Conservation (phyloP, 1,140 invertebrate species). For the Scaptodrosophila lebanonensis region DNA sequence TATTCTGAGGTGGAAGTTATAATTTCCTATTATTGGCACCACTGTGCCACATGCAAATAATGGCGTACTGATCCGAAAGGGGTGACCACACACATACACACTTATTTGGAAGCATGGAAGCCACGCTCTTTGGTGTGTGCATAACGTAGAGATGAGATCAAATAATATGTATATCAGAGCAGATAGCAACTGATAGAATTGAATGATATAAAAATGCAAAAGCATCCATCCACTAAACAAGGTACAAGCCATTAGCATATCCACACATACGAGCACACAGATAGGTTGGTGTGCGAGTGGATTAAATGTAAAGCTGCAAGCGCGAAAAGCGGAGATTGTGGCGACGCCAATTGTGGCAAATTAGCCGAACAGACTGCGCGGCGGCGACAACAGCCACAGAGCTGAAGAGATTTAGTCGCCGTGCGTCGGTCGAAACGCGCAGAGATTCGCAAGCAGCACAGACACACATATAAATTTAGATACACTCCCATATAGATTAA, state of each 20-base stretch:
- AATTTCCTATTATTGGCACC: constrained; percentile 12
- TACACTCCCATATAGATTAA: background rate
- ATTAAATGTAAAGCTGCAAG: constrained; percentile 20
- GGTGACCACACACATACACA: constrained; percentile 35
- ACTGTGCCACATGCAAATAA: constrained; percentile 35
- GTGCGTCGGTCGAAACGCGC: constrained; percentile 48
- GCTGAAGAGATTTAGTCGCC: constrained; percentile 14
- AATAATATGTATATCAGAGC: no score
- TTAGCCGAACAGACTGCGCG: constrained; percentile 21
- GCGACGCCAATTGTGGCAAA: constrained; percentile 59
- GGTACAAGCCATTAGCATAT: no score
- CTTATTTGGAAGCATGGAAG: no score
- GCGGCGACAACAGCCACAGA: constrained; percentile 12
- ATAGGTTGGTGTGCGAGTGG: no score
- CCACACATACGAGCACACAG: no score
- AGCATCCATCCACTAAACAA: background rate
- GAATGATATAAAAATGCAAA: constrained; percentile 46
- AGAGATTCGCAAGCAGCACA: constrained; percentile 67
- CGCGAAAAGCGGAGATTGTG: constrained; percentile 10
- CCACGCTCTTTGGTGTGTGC: no score
- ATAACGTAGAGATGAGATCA: no score
- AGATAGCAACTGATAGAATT: constrained; percentile 49
- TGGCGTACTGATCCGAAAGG: constrained; percentile 26
- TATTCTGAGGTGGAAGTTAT: no score
- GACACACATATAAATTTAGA: constrained; percentile 13